Evolutionary conservation across 2,888 invertebrate genomes (phyloP).

Genomic region (Drosophila nr. perissopoda): DNA sequence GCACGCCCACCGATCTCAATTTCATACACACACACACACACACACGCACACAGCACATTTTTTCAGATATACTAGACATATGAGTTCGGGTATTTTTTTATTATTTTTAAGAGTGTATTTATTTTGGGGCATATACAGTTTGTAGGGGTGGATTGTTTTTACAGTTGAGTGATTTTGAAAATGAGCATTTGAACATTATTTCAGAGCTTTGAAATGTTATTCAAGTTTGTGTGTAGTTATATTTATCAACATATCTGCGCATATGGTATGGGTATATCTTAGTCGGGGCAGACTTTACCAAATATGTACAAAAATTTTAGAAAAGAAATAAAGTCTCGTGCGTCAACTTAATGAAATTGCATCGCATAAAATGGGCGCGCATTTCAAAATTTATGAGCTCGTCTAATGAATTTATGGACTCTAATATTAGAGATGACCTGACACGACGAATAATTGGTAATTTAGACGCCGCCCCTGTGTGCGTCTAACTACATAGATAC

Average conservation of each 20-base stretch:
- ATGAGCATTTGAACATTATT: background rate
- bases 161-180: background rate
- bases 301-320: background rate
- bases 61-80: constrained; percentile 3
- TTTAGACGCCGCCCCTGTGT: constrained; percentile 15
- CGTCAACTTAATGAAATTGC: constrained; percentile 33
- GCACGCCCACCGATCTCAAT: constrained; percentile 7
- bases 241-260: background rate
- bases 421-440: constrained; percentile 64
- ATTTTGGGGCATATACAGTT: constrained; percentile 1
- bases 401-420: constrained; percentile 57
- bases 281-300: background rate
- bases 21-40: background rate
- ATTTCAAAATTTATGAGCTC: constrained; percentile 55
- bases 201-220: background rate
- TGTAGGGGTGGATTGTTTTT: background rate
- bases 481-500: background rate
- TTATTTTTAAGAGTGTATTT: constrained; percentile 2
- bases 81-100: background rate
- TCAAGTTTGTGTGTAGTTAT: background rate
- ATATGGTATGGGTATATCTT: background rate
- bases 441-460: constrained; percentile 59
- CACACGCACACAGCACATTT: background rate
- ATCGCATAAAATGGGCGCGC: constrained; percentile 28
- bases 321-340: background rate